Evolutionary conservation across 1,140 invertebrate species (phyloP).

Genomic region (Trissolcus basalis): DNA sequence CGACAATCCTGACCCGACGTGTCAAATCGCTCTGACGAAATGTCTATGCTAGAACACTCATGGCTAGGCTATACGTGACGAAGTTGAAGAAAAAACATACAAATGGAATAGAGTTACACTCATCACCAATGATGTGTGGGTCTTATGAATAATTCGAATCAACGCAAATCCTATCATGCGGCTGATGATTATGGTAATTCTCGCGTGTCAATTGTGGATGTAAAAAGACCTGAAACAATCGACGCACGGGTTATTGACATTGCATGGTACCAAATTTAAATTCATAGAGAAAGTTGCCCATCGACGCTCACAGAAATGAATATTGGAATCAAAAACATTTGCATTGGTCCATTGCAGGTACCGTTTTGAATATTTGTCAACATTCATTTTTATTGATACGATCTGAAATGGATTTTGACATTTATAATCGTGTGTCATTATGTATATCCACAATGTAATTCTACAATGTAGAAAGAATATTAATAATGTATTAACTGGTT

Average conservation of each 20-base stretch:
- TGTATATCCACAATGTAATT: too few species aligned
- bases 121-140: constrained; percentile 21
- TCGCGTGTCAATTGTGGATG: constrained; percentile 20
- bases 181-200: constrained; percentile 49
- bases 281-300: too few species aligned
- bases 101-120: constrained; percentile 55
- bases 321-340: too few species aligned
- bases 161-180: constrained; percentile 44
- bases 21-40: constrained; percentile 48
- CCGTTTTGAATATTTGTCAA: too few species aligned
- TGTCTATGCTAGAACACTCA: constrained; percentile 20
- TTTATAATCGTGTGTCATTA: too few species aligned
- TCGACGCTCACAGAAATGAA: too few species aligned
- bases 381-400: too few species aligned
- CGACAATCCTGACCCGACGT: constrained; percentile 39
- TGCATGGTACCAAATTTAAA: constrained; percentile 12
- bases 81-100: constrained; percentile 37
- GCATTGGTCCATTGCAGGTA: too few species aligned
- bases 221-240: constrained; percentile 27
- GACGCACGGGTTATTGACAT: constrained; percentile 28
- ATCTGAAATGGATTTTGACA: too few species aligned
- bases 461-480: too few species aligned
- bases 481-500: too few species aligned
- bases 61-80: constrained; percentile 14
- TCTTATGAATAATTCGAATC: constrained; percentile 52